Percentiles rank a stretch among this genome's conserved stretches.
These are phyloP conservation scores for Brachionus rubens DNA, from an alignment of 1,140 invertebrate species.

Conservation along the genomic window DNA sequence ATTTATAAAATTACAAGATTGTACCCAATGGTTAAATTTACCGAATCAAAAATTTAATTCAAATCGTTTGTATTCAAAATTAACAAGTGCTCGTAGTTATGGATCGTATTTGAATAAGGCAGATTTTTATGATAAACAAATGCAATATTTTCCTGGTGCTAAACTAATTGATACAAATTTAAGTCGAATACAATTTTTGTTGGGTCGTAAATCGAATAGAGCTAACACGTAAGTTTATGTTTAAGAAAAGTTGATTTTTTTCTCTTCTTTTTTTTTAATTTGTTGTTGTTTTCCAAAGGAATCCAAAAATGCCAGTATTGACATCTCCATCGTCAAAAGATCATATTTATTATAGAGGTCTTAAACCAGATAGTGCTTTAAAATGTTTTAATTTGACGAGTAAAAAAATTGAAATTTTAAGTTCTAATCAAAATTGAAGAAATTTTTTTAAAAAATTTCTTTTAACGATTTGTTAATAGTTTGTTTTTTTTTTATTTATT, in stretches of 20 bases:
- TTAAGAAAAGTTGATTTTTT: not conserved
- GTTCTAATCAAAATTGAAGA: not conserved
- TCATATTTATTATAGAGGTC: slow-evolving; percentile 7
- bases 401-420: slow-evolving; percentile 29
- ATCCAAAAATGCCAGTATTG: slow-evolving; percentile 7
- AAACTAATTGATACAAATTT: not conserved
- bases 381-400: slow-evolving; percentile 20
- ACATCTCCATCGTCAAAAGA: slow-evolving; percentile 29
- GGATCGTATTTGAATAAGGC: not conserved
- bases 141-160: not conserved
- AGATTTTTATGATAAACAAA: not conserved
- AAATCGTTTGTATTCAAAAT: not conserved
- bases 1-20: slow-evolving; percentile 23
- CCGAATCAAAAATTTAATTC: not conserved
- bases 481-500: too few species aligned
- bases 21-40: not conserved
- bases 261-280: not conserved
- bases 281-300: too few species aligned
- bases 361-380: not conserved
- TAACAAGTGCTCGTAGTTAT: not conserved
- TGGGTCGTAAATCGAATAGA: slow-evolving; percentile 4
- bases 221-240: slow-evolving; percentile 17
- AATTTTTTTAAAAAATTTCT: not conserved
- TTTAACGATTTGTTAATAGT: not conserved
- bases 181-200: not conserved